A percentile compares a stretch with the other conserved stretches of the same genome.
Evolutionary conservation across 2,888 invertebrate species (phyloP).

Genomic region (Homarus gammarus): DNA sequence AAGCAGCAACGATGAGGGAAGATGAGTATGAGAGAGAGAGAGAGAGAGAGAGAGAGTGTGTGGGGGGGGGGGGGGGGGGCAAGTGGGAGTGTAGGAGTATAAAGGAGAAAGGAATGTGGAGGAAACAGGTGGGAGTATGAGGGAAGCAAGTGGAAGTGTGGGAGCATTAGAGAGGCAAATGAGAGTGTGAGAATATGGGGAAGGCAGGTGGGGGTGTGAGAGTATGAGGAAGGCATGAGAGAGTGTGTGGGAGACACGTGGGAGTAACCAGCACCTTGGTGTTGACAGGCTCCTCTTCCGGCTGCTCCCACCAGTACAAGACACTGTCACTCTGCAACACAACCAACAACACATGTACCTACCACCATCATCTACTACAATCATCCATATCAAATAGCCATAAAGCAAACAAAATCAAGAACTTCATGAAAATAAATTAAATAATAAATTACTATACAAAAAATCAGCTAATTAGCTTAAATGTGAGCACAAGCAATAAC

Average conservation of each 20-base stretch:
- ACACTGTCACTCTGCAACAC: not conserved
- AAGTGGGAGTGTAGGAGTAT: not conserved
- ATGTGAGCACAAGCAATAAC: too few species aligned
- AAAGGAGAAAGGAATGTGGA: not conserved
- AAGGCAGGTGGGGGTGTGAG: not conserved
- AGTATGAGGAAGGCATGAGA: not conserved
- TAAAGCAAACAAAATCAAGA: too few species aligned
- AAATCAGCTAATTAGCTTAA: too few species aligned
- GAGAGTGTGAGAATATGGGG: not conserved
- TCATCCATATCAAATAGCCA: too few species aligned
- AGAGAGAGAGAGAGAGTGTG: not conserved
- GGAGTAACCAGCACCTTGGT: not conserved
- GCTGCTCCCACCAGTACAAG: not conserved
- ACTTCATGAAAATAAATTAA: too few species aligned
- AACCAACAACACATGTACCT: too few species aligned
- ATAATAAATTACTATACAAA: too few species aligned
- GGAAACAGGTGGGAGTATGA: not conserved
- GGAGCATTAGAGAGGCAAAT: too few species aligned
- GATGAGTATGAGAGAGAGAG: not conserved
- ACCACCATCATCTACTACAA: too few species aligned
- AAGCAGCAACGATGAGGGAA: not conserved
- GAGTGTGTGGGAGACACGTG: not conserved
- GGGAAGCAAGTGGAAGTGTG: not conserved
- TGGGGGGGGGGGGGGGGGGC: not conserved
- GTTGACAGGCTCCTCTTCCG: not conserved